Base-by-base conservation (phyloP, 2,888 invertebrate genomes). In the Pristionchus entomophagus region DNA sequence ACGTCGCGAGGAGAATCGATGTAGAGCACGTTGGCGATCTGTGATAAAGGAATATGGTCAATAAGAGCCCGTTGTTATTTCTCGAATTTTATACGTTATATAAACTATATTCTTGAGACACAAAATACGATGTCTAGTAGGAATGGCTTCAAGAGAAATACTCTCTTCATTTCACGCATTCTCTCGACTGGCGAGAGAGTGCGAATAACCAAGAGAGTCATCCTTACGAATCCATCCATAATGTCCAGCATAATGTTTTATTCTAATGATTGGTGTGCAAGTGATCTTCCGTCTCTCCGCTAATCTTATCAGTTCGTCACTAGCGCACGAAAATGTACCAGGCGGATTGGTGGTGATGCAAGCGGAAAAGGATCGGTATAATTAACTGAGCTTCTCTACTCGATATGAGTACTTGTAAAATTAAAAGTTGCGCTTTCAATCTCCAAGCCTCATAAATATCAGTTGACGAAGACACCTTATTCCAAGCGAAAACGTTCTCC, bases 1-100 rank as follows among this genome's bases (percentile, higher is more conserved):
- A 95, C 95, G 82, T 95, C 94, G 38, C 94, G 94, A 45, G 95
- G 95, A 1, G 95, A 93, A 90, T 95, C 95, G 86, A 95, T 87
- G 89, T 94, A 95, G 81, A 95, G 87, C 87, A 95, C 94, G 89
- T 95, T 95, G 32, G 94, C 94, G 45, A 84, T 45, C 83, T 84
- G 49, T 5, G 29, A 65, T n/a, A n/a, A n/a, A n/a, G n/a, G n/a
- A n/a, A n/a, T n/a, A n/a, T n/a, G n/a, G n/a, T n/a, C n/a, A n/a
- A n/a, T n/a, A n/a, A n/a, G n/a, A n/a, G n/a, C n/a, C n/a, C n/a
- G n/a, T n/a, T n/a, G n/a, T 8, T n/a, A 56, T 22, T 22, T 56
- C 17, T 56, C n/a, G 14, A 56, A 22, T 14, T 56, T 56, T 5
- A 22, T 56, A 22, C 19, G 8, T 56, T 8, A 17, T 14, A n/a